phyloP scores from a whole-genome alignment of 1,140 invertebrate genomes.

The Nixonia krombeini region DNA sequence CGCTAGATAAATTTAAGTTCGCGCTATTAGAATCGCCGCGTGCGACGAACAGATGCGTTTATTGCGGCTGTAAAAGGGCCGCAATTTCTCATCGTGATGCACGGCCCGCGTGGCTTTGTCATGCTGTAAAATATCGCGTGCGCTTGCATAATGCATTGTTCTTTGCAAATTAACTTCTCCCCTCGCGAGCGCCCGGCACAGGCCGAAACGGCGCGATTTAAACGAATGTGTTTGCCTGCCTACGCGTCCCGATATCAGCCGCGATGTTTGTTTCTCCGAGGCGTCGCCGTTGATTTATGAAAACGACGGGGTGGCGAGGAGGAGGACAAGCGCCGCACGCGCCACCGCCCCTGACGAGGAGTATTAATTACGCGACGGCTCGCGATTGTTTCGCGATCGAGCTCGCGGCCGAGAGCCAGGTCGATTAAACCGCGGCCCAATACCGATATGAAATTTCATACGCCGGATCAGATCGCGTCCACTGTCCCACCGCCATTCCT shows the following conservation, averaged over 20 bases:
- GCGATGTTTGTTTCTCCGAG: neutral
- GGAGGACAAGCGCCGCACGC: neutral
- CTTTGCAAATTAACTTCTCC: slow-evolving; percentile 42
- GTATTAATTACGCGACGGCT: slow-evolving; percentile 20
- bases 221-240: slow-evolving; percentile 3
- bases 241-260: no score
- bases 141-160: slow-evolving; percentile 42
- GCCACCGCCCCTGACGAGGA: slow-evolving; percentile 3
- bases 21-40: slow-evolving; percentile 22
- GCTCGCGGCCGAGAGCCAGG: slow-evolving; percentile 18
- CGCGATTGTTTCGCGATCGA: neutral
- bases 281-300: neutral
- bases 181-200: no score
- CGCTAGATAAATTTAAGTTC: slow-evolving; percentile 41
- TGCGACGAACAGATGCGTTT: slow-evolving; percentile 37
- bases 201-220: slow-evolving; percentile 15
- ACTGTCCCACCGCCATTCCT: slow-evolving; percentile 57
- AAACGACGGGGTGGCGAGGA: no score
- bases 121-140: slow-evolving; percentile 28
- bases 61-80: slow-evolving; percentile 40
- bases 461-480: slow-evolving; percentile 57
- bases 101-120: slow-evolving; percentile 34
- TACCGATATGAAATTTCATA: slow-evolving; percentile 68
- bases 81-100: slow-evolving; percentile 40
- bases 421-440: slow-evolving; percentile 61